Base-by-base conservation (phyloP, 2,113 vertebrate genomes). In the Bucco capensis region DNA sequence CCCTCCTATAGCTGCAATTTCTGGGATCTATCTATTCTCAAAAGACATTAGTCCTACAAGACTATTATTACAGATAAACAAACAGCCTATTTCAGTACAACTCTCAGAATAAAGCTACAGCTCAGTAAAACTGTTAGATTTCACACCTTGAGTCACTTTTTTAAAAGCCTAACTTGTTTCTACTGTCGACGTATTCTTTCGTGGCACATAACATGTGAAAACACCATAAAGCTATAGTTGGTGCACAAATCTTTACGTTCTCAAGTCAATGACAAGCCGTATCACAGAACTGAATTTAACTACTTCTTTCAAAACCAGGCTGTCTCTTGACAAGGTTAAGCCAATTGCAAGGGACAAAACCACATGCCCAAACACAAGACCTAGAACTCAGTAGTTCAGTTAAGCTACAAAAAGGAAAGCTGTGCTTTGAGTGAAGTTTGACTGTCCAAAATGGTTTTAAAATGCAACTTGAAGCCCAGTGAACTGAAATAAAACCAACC, bases 1-100 rank as follows among this genome's bases (percentile, higher is more conserved):
- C 53, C 40, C 66, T 7, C 57, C 27, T 0, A 22, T 0, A 71
- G 2, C 1, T 16, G 27, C 10, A 1, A 3, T 30, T 75, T 74
- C 71, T 57, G 23, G 37, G n/a, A 81, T 42, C 73, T 46, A 7
- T 30, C 87, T 56, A 42, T 60, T 30, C 51, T 3, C 13, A 16
- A 44, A n/a, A 77, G 37, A 44, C 21, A 5, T 12, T 4, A 62
- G n/a, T 56, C 67, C 60, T 42, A 42, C 31, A 12, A 30, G 44
- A 35, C 38, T n/a, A 25, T 27, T 16, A 6, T 0, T 21, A 27
- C 51, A 79, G 27, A 37, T 16, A 66, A 64, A 8, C 33, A 76
- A 50, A 69, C 27, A 54, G 30, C 40, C 47, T 1, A 5, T 23
- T 40, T 28, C 80, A 69, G 70, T 17, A 65, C 7, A 80, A 50